These are phyloP conservation scores for Rhynchonycteris naso DNA, from an alignment of 2,797 vertebrate species.

Conservation along the genomic window DNA sequence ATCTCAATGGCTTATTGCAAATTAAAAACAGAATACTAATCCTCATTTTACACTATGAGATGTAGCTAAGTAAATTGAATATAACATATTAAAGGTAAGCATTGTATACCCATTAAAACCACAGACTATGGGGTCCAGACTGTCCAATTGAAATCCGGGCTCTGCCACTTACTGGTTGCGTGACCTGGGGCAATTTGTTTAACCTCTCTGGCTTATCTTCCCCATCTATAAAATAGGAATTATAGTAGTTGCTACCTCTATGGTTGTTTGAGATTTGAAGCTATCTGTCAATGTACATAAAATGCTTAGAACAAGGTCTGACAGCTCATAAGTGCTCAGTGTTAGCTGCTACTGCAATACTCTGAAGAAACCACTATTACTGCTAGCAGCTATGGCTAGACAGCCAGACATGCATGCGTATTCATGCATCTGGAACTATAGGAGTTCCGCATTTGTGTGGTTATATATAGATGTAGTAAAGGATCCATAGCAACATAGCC, in stretches of 20 bases:
- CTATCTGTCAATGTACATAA: not conserved
- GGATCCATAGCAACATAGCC: not conserved
- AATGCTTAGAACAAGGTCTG: not conserved
- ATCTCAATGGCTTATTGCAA: slow-evolving; percentile 26
- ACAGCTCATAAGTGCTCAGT: not conserved
- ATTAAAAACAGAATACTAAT: not conserved
- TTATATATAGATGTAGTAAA: slow-evolving; percentile 32
- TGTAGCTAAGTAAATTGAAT: not conserved
- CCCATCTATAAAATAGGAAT: not conserved
- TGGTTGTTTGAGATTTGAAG: not conserved
- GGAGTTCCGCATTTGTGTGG: not conserved
- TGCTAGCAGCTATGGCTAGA: not conserved
- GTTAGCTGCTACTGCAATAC: not conserved
- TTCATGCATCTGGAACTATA: not conserved
- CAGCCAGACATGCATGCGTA: not conserved
- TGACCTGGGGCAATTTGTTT: not conserved
- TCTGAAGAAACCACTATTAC: not conserved
- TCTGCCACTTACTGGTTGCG: not conserved
- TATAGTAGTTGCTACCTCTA: not conserved
- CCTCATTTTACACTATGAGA: not conserved
- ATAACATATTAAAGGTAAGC: not conserved
- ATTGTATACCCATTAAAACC: not conserved
- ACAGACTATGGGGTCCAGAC: not conserved
- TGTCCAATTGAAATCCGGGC: not conserved
- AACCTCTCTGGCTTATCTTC: not conserved